Evolutionary conservation across 2,888 invertebrate species (phyloP).

Genomic region (Drosophila atripex): DNA sequence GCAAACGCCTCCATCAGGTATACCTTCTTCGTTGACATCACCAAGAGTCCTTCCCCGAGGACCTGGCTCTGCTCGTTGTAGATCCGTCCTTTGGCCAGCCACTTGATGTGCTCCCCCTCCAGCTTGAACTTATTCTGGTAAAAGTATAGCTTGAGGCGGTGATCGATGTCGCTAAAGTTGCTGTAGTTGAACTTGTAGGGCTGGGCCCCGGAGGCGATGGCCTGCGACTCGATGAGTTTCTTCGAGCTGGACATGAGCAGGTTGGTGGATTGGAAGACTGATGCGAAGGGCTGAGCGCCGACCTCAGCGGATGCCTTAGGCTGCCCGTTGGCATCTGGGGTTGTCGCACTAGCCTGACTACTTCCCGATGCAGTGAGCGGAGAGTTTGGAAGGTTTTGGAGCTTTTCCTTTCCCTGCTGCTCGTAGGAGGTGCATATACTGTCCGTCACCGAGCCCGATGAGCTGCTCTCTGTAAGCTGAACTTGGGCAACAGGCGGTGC

Average conservation of each 20-base stretch:
- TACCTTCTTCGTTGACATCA: slow-evolving; percentile 85
- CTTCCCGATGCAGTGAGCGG: slow-evolving; percentile 29
- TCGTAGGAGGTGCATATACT: slow-evolving; percentile 87
- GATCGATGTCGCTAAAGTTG: slow-evolving; percentile 86
- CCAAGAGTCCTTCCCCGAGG: slow-evolving; percentile 84
- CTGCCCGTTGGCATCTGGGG: slow-evolving; percentile 9
- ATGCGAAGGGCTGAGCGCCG: slow-evolving; percentile 72
- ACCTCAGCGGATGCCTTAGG: slow-evolving; percentile 66
- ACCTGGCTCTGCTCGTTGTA: slow-evolving; percentile 82
- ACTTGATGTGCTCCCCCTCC: slow-evolving; percentile 85
- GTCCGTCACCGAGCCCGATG: slow-evolving; percentile 87
- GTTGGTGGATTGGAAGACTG: slow-evolving; percentile 85
- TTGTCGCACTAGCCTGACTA: slow-evolving; percentile 24
- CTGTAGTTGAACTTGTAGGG: slow-evolving; percentile 85
- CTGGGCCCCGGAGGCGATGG: slow-evolving; percentile 52
- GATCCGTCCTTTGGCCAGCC: slow-evolving; percentile 85
- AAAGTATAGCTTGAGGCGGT: slow-evolving; percentile 86
- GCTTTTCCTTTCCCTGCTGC: slow-evolving; percentile 74
- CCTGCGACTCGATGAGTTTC: slow-evolving; percentile 74
- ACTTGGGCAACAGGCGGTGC: slow-evolving; percentile 65
- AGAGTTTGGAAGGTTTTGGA: slow-evolving; percentile 41
- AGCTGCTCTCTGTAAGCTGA: slow-evolving; percentile 86
- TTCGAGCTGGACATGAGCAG: slow-evolving; percentile 83
- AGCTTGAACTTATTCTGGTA: slow-evolving; percentile 85
- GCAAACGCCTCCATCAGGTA: slow-evolving; percentile 85